Evolutionary conservation across 2,888 invertebrate genomes (phyloP).

Genomic region (Agrotis segetum): DNA sequence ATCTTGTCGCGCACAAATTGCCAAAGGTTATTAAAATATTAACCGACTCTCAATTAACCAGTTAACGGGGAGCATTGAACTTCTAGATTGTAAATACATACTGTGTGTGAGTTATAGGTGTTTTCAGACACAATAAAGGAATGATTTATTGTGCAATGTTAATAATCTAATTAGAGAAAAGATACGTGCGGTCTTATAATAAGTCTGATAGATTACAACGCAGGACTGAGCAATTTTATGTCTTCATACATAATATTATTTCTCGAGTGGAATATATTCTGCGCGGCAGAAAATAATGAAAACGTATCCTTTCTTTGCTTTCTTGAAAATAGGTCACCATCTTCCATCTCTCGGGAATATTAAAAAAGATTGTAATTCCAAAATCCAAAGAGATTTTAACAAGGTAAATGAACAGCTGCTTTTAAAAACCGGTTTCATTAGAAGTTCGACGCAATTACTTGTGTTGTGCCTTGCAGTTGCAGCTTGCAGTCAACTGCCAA

Average conservation of each 20-base stretch:
- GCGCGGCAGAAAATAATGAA: slow-evolving; percentile 8
- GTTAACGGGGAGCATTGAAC: slow-evolving; percentile 51
- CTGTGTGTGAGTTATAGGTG: slow-evolving; percentile 29
- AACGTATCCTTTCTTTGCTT: neutral
- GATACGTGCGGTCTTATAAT: slow-evolving; percentile 33
- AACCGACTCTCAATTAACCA: slow-evolving; percentile 56
- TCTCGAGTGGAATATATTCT: slow-evolving; percentile 8
- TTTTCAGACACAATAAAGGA: slow-evolving; percentile 37
- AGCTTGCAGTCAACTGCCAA: slow-evolving; percentile 21
- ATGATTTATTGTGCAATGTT: slow-evolving; percentile 34
- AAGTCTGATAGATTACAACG: slow-evolving; percentile 9
- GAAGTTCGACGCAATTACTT: slow-evolving; percentile 6
- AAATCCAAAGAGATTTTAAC: slow-evolving; percentile 4
- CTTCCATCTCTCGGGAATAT: slow-evolving; percentile 7
- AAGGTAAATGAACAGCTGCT: slow-evolving; percentile 23
- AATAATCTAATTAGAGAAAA: slow-evolving; percentile 27
- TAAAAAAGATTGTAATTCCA: neutral
- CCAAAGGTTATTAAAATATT: slow-evolving; percentile 52
- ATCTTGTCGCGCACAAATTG: slow-evolving; percentile 52
- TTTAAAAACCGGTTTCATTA: slow-evolving; percentile 30
- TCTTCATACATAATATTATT: neutral
- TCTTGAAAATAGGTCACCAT: slow-evolving; percentile 23
- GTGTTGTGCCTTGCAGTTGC: slow-evolving; percentile 17
- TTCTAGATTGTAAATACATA: slow-evolving; percentile 47
- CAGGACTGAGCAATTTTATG: neutral